Base-by-base conservation (phyloP, 1,140 invertebrate species). In the Lerema accius region DNA sequence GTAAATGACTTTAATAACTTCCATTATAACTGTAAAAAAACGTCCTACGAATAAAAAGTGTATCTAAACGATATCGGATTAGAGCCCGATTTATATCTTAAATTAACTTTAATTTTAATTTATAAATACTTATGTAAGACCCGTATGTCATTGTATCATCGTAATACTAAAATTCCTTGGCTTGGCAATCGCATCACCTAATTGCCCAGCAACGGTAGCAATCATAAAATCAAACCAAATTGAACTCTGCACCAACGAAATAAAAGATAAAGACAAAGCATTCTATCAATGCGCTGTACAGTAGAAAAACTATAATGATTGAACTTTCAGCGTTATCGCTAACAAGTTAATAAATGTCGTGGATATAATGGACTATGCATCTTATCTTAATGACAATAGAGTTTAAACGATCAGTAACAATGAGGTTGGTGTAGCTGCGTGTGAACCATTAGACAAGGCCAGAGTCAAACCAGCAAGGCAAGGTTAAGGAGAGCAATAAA, bases 401-500 rank as follows among this genome's bases (percentile, higher is more conserved):
- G 40, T 26, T 45, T 26, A 60, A 35, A 32, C 39, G 3, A 60
- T 37, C 53, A 60, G 66, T 50, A 59, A 19, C 61, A 55, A 19
- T 49, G 40, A 56, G 13, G 50, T 64, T 46, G 51, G 28, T 60
- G 42, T 28, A 50, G 63, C 58, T 64, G 69, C 67, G 67, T 76
- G 72, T 71, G 71, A 82, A 75, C 45, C 67, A 65, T 66, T 61
- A 65, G 65, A 49, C 78, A 73, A 82, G 80, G 80, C 69, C 78
- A 65, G 48, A 64, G 37, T 59, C 56, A 56, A 78, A 69, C 63
- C 67, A 49, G 53, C 55, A 14, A 50, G 43, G 61, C 80, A 82
- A 82, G 80, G 80, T 79, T 78, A 80, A 80, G 76, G 73, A 63
- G 45, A 77, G 32, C 53, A 55, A 75, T 74, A 78, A 79, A 79